These are phyloP conservation scores for Tragopan temminckii DNA, from an alignment of 2,797 vertebrate species.

Conservation along the genomic window DNA sequence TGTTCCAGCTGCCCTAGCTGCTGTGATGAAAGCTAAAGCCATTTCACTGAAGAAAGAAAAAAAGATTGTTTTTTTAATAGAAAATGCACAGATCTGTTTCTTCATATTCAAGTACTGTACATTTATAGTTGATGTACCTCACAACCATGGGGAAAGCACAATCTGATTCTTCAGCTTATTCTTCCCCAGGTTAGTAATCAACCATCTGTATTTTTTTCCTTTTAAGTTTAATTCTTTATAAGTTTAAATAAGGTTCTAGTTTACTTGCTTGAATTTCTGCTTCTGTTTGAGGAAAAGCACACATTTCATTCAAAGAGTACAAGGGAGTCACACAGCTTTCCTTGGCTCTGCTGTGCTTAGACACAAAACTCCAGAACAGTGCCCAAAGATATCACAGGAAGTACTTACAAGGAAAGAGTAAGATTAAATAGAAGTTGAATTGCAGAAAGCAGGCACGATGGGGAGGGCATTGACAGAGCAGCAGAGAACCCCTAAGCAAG, in stretches of 20 bases:
- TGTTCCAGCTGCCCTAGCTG: background rate
- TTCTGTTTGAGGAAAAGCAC: background rate
- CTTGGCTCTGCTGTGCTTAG: background rate
- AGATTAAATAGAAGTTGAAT: background rate
- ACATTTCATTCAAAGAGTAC: background rate
- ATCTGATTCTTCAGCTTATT: background rate
- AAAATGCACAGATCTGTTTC: background rate
- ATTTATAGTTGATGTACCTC: background rate
- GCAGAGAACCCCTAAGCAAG: background rate
- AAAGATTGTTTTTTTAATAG: background rate
- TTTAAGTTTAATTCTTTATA: background rate
- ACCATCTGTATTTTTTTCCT: background rate
- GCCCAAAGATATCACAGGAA: background rate
- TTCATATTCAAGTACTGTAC: background rate
- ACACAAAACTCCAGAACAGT: background rate
- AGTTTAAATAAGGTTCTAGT: background rate
- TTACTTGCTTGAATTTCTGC: background rate
- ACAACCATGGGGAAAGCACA: fast-evolving
- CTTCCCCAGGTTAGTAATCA: background rate
- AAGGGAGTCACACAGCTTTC: background rate
- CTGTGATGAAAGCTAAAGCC: background rate
- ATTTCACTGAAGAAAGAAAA: background rate
- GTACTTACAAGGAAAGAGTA: background rate
- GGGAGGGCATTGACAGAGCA: background rate
- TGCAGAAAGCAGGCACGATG: background rate